These are phyloP conservation scores for Lateolabrax maculatus DNA, from an alignment of 2,797 vertebrate genomes.

Conservation along the genomic window DNA sequence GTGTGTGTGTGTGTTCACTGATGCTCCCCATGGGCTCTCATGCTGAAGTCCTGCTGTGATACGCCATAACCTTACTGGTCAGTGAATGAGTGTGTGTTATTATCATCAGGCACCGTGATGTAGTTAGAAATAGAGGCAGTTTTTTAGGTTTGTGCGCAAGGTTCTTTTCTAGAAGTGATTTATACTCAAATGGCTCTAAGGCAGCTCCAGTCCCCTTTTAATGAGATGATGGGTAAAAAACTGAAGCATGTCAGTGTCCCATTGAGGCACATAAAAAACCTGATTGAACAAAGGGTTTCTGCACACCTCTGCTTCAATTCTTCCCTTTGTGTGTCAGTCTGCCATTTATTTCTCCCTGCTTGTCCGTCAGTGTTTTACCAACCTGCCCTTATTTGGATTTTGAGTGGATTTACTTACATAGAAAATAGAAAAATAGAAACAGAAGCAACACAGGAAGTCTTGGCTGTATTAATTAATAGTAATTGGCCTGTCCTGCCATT, in stretches of 20 bases:
- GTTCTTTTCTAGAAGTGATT: not conserved
- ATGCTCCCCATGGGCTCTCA: constrained; percentile 34
- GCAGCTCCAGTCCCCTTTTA: not conserved
- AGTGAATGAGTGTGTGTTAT: constrained; percentile 9
- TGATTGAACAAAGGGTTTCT: not conserved
- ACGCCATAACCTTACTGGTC: not conserved
- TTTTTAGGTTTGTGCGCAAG: not conserved
- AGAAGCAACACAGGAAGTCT: not conserved
- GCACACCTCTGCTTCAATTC: not conserved
- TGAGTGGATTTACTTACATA: not conserved
- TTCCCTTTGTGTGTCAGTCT: not conserved
- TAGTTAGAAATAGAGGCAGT: not conserved
- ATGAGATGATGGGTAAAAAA: not conserved
- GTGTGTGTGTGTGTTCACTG: not conserved
- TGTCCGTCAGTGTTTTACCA: not conserved
- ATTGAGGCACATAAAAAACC: not conserved
- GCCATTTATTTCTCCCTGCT: not conserved
- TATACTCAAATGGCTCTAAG: not conserved
- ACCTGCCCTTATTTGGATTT: not conserved
- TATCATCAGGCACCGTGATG: not conserved
- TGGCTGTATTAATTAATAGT: not conserved
- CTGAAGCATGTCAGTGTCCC: not conserved
- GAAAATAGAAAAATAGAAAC: not conserved
- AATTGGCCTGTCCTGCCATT: not conserved
- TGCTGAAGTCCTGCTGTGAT: constrained; percentile 58